A percentile compares a stretch with the other conserved stretches of the same genome.
phyloP scores from a whole-genome alignment of 2,113 vertebrate genomes.

The Astur gentilis region DNA sequence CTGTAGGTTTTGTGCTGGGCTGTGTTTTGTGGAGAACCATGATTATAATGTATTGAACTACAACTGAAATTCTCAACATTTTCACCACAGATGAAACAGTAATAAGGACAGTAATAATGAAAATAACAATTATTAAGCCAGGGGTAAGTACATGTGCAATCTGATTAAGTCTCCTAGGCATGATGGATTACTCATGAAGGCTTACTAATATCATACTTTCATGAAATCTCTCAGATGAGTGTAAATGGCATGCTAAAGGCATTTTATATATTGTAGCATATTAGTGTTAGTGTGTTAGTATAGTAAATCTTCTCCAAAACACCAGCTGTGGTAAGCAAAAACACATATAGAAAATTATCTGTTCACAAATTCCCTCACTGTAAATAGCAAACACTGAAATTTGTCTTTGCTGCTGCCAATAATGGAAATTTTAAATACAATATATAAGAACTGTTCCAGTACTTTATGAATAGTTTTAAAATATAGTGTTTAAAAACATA shows the following conservation, averaged over 20 bases:
- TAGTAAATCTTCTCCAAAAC: conserved; percentile 58
- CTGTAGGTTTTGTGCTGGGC: background rate
- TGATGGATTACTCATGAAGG: conserved; percentile 63
- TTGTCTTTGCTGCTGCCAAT: background rate
- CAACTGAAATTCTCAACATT: conserved; percentile 13
- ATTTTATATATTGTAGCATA: conserved; percentile 31
- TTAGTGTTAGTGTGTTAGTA: conserved; percentile 52
- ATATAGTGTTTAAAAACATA: background rate
- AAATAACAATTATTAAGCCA: conserved; percentile 53
- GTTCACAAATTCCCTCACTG: background rate
- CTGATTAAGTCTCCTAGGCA: conserved; percentile 55
- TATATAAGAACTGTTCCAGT: background rate
- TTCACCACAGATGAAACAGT: conserved; percentile 26
- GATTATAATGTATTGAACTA: background rate
- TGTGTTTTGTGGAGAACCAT: background rate
- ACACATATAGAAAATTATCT: background rate
- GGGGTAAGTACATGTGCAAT: conserved; percentile 21
- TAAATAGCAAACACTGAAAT: background rate
- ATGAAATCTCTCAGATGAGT: conserved; percentile 53
- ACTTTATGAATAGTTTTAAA: background rate
- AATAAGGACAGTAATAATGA: conserved; percentile 35
- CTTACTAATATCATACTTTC: conserved; percentile 58
- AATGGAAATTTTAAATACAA: background rate
- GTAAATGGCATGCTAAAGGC: conserved; percentile 43
- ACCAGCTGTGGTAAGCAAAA: conserved; percentile 48